Percentiles rank a stretch among this genome's conserved stretches.
phyloP scores from a whole-genome alignment of 1,140 invertebrate species.

The Oryctes rhinoceros region DNA sequence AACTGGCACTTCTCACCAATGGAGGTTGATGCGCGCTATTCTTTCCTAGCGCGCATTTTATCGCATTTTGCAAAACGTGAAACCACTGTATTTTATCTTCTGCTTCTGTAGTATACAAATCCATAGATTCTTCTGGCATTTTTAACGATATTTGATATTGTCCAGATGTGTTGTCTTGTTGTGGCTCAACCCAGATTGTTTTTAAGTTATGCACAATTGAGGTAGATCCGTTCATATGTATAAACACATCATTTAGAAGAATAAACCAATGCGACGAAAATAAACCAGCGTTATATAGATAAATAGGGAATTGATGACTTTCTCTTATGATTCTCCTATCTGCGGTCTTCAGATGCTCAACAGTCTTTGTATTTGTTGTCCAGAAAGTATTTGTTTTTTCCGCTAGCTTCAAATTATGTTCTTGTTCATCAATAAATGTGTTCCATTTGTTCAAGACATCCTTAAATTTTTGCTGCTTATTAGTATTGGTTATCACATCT shows the following conservation, averaged over 20 bases:
- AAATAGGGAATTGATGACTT: conserved; percentile 75
- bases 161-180: conserved; percentile 55
- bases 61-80: conserved; percentile 71
- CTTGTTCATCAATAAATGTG: conserved; percentile 68
- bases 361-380: conserved; percentile 73
- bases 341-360: conserved; percentile 73
- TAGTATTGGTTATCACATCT: conserved; percentile 39
- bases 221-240: conserved; percentile 73
- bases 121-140: conserved; percentile 80
- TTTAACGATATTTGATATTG: conserved; percentile 63
- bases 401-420: conserved; percentile 71
- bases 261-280: conserved; percentile 81
- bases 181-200: conserved; percentile 81
- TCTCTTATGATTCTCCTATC: conserved; percentile 79
- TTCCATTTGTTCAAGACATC: conserved; percentile 69
- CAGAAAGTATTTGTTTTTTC: conserved; percentile 79
- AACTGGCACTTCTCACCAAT: conserved; percentile 72
- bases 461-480: conserved; percentile 39
- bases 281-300: conserved; percentile 71
- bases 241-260: conserved; percentile 77
- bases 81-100: conserved; percentile 84
- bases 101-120: conserved; percentile 70
- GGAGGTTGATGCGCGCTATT: conserved; percentile 70
- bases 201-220: conserved; percentile 72
- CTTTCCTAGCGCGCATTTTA: conserved; percentile 68